Conservation (phyloP, 2,797 vertebrate species). For the Peromyscus nudipes region DNA sequence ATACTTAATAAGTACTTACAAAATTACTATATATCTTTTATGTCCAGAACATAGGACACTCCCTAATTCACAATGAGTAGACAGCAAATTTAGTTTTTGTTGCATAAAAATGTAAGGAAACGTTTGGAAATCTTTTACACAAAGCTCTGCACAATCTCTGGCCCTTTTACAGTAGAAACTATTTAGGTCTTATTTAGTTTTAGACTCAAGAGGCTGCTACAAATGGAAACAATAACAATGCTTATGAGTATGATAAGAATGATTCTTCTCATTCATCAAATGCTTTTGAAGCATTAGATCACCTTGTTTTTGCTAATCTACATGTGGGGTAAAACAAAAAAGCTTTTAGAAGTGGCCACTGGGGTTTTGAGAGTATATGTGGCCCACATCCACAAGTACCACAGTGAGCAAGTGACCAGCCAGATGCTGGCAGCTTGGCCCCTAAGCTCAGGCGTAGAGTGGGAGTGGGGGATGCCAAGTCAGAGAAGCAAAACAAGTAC, state of each 20-base stretch:
- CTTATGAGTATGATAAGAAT: not conserved
- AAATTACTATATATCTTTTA: slow-evolving; percentile 9
- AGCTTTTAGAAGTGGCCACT: not conserved
- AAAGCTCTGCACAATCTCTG: not conserved
- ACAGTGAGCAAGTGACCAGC: not conserved
- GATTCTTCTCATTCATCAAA: slow-evolving; percentile 2
- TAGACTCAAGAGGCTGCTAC: not conserved
- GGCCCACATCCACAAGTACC: too few species aligned
- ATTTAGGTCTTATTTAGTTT: not conserved
- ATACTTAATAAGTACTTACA: not conserved
- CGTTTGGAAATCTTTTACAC: not conserved
- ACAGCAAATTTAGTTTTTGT: not conserved
- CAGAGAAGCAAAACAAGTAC: slow-evolving; percentile 4
- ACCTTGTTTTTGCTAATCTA: not conserved
- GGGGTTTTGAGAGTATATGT: not conserved
- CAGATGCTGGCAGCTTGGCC: not conserved
- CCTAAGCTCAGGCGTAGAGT: not conserved
- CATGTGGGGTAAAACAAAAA: not conserved
- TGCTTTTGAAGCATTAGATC: slow-evolving; percentile 22
- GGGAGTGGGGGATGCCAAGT: not conserved
- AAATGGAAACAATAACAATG: slow-evolving; percentile 19
- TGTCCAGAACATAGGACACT: not conserved
- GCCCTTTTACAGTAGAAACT: not conserved
- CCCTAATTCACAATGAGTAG: not conserved
- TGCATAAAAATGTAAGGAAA: not conserved